Evolutionary conservation across 2,113 vertebrate genomes (phyloP).

Genomic region (Bubo scandiacus): DNA sequence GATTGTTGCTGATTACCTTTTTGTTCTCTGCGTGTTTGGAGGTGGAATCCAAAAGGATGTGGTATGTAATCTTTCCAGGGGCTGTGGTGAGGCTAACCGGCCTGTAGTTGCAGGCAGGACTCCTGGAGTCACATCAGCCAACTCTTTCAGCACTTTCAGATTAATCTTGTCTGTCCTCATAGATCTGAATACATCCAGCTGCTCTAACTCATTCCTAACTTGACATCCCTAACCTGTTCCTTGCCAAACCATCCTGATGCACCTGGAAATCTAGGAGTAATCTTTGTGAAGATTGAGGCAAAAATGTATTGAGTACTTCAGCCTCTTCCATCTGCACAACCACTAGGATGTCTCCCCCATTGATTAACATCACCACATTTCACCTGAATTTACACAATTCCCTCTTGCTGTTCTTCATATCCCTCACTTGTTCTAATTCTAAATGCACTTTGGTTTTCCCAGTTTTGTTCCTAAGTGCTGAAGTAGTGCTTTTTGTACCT

Average conservation of each 20-base stretch:
- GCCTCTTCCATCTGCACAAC: not conserved
- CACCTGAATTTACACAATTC: not conserved
- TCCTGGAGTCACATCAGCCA: not conserved
- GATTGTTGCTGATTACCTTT: constrained; percentile 5
- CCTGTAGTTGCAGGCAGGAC: not conserved
- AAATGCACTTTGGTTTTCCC: not conserved
- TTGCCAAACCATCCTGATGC: not conserved
- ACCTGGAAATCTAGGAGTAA: not conserved
- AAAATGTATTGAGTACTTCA: not conserved
- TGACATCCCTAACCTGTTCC: not conserved
- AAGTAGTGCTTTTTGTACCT: not conserved
- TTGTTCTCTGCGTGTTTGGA: not conserved
- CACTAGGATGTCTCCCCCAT: not conserved
- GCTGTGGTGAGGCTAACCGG: not conserved
- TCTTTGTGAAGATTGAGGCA: not conserved
- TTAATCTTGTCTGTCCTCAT: not conserved
- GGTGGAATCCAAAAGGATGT: constrained; percentile 8
- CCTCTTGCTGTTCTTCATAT: not conserved
- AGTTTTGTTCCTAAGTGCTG: not conserved
- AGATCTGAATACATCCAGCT: not conserved
- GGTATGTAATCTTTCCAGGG: not conserved
- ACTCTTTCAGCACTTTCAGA: not conserved
- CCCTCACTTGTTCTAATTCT: not conserved
- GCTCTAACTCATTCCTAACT: not conserved
- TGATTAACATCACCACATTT: not conserved